Evolutionary conservation across 2,888 invertebrate species (phyloP), one percentile per base, ranked within the genome.

Genomic region (Mactromeris polynyma): DNA sequence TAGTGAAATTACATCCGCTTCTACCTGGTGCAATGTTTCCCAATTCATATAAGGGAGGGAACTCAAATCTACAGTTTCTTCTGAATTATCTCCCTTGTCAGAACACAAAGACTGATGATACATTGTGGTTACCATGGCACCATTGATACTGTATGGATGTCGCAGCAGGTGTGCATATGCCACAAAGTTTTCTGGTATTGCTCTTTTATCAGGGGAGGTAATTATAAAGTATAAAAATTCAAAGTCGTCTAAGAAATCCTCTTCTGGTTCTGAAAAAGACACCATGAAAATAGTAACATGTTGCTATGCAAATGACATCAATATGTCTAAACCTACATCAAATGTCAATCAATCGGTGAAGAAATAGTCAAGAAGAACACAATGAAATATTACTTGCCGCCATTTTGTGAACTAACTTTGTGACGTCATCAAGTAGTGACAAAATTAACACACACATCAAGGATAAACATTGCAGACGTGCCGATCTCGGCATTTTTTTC

Each of bases 241-340:
- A 83, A 90, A 90, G 69, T 91, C 88, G n/a, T 89, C 90, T 42
- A 91, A 89, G 2, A 90, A 85, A 21, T 93, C 94, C 78, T 94
- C 94, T 46, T 94, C 94, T 78, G 93, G 93, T 58, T 94, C 94
- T 94, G 82, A 38, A 89, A 90, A 46, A n/a, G n/a, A n/a, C n/a
- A n/a, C n/a, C n/a, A n/a, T 21, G 36, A 42, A 82, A 51, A 38
- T 6, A 80, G 46, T 54, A n/a, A n/a, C n/a, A n/a, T n/a, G n/a
- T n/a, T n/a, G n/a, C n/a, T n/a, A n/a, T n/a, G n/a, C n/a, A n/a
- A n/a, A n/a, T n/a, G n/a, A n/a, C n/a, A n/a, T n/a, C n/a, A n/a
- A n/a, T n/a, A n/a, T n/a, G n/a, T n/a, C n/a, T n/a, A n/a, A n/a
- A n/a, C n/a, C n/a, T n/a, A n/a, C n/a, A n/a, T n/a, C n/a, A n/a